These are phyloP conservation scores for Neoitamus cyanurus DNA, from an alignment of 2,888 invertebrate species.

Conservation along the genomic window DNA sequence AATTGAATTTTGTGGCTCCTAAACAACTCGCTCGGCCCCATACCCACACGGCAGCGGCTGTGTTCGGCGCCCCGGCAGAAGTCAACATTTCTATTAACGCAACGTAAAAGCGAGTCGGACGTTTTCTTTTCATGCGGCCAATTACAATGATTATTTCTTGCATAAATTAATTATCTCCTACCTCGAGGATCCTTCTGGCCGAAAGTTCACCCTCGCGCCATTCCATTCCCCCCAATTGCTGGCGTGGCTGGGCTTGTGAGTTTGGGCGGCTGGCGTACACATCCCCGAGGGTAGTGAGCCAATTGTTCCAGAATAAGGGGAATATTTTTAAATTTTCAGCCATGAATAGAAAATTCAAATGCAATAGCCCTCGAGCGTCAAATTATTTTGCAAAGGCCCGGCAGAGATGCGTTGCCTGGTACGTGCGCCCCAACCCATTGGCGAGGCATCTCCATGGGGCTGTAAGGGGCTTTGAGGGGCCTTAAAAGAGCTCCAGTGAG, in stretches of 20 bases:
- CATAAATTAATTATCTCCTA: conserved; percentile 30
- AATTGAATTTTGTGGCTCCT: not conserved
- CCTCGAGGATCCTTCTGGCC: not conserved
- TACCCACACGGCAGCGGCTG: not conserved
- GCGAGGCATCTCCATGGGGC: not conserved
- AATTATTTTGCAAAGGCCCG: conserved; percentile 24
- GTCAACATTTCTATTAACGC: not conserved
- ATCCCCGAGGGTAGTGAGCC: not conserved
- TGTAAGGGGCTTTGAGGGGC: conserved; percentile 5
- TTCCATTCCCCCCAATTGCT: not conserved
- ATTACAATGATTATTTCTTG: conserved; percentile 10
- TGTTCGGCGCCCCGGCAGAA: not conserved
- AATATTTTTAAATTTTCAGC: conserved; percentile 8
- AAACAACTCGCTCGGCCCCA: not conserved
- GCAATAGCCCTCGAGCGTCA: conserved; percentile 32
- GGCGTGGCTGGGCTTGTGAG: not conserved
- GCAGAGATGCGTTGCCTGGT: not conserved
- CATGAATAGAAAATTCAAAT: conserved; percentile 38
- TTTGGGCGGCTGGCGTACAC: not conserved
- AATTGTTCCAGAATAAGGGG: not conserved
- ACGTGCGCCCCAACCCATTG: not conserved
- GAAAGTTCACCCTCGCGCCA: not conserved
- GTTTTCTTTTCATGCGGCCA: conserved; percentile 7
- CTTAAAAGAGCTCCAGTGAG: conserved; percentile 3
- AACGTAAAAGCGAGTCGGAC: not conserved